Percentiles rank a stretch among this genome's conserved stretches.
These are phyloP conservation scores for Hippolais icterina DNA, from an alignment of 2,113 vertebrate species.

Conservation along the genomic window DNA sequence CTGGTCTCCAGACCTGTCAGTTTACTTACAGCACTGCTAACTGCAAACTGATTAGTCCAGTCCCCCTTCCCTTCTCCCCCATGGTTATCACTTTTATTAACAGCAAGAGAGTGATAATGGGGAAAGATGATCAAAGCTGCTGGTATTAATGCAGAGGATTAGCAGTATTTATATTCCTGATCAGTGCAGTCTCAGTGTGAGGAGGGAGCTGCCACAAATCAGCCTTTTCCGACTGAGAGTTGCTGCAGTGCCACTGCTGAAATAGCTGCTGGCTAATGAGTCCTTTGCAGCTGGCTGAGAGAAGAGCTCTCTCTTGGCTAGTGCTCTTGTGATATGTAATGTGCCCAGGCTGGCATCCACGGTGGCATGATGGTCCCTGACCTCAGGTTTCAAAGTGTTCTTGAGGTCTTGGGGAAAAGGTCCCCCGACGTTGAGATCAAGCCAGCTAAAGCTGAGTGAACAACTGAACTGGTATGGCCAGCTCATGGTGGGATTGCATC, in stretches of 20 bases:
- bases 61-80: conserved; percentile 46
- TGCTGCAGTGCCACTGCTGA: conserved; percentile 32
- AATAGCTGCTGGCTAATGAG: conserved; percentile 57
- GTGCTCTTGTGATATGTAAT: not conserved
- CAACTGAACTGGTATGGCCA: not conserved
- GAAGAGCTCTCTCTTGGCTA: not conserved
- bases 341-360: not conserved
- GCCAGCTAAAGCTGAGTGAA: not conserved
- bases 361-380: rapidly evolving
- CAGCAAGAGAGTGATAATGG: conserved; percentile 67
- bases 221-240: conserved; percentile 29
- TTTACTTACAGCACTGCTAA: conserved; percentile 48
- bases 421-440: not conserved
- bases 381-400: not conserved
- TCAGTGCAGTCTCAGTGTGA: conserved; percentile 42
- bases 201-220: conserved; percentile 34
- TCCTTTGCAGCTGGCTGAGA: not conserved
- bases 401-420: not conserved
- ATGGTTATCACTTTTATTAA: conserved; percentile 65
- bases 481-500: not conserved
- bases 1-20: conserved; percentile 26
- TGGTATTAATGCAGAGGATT: conserved; percentile 64
- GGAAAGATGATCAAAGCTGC: conserved; percentile 67
- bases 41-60: conserved; percentile 54
- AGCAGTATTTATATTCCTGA: conserved; percentile 65